Evolutionary conservation across 2,888 invertebrate species (phyloP).

Genomic region (Lysandra bellargus): DNA sequence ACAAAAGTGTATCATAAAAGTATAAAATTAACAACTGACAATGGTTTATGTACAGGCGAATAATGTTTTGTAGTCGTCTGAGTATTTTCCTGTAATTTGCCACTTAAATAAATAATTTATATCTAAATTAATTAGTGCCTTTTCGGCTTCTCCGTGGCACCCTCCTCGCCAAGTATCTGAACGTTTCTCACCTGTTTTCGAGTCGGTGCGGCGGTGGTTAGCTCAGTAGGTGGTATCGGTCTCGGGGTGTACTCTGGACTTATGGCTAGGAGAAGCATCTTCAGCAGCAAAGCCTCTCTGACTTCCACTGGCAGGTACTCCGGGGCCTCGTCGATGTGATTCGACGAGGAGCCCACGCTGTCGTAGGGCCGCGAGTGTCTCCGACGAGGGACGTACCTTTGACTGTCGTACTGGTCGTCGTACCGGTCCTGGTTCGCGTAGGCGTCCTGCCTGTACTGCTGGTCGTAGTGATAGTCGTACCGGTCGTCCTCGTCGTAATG

Average conservation of each 20-base stretch:
- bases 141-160: constrained; percentile 60
- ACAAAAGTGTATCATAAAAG: constrained; percentile 20
- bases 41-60: constrained; percentile 21
- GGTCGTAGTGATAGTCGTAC: constrained; percentile 68
- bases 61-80: constrained; percentile 13
- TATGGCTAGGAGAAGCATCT: constrained; percentile 87
- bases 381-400: constrained; percentile 69
- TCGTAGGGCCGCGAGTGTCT: constrained; percentile 68
- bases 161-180: constrained; percentile 85
- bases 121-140: constrained; percentile 50
- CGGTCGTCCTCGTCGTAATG: constrained; percentile 67
- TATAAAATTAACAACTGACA: constrained; percentile 25
- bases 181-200: constrained; percentile 84
- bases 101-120: constrained; percentile 34
- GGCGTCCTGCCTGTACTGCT: constrained; percentile 60
- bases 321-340: constrained; percentile 73
- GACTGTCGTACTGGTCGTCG: constrained; percentile 72
- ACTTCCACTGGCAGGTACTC: constrained; percentile 85
- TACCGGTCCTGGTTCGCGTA: constrained; percentile 65
- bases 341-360: constrained; percentile 63
- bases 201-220: constrained; percentile 75
- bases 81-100: constrained; percentile 35
- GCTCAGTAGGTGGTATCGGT: constrained; percentile 64
- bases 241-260: constrained; percentile 80
- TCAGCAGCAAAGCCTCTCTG: constrained; percentile 84